Base-by-base conservation (phyloP, 2,888 invertebrate species). In the Globia sparganii region DNA sequence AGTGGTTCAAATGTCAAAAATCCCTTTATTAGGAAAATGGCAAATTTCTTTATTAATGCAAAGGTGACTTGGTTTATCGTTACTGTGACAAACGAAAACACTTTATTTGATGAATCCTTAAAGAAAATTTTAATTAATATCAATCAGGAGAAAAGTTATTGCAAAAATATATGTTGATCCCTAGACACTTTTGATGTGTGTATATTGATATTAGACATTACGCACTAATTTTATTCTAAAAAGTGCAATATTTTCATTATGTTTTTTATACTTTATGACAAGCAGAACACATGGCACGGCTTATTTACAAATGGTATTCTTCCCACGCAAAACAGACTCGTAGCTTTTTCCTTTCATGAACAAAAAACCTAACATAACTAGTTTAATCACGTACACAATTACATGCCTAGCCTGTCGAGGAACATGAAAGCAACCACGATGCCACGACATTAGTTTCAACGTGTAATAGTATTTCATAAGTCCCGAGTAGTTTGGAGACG, bases 391-490 rank as follows among this genome's bases (percentile, higher is more conserved):
- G 65, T 84, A 75, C 56, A 43, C 65, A 72, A 73, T 83, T 73
- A 72, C 66, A 72, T 67, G 68, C 37, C 53, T 68, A 28, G 62
- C 13, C 21, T 76, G 61, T 61, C 43, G 53, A 37, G n/a, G 40
- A 40, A 61, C 59, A 34, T 69, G 56, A 85, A 81, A 70, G 64
- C 69, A 62, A 72, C 59, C 72, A 34, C 61, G 64, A 72, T 56
- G 80, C 69, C 75, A 77, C n/a, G 59, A 75, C 72, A 58, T 82
- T 79, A 82, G 68, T 73, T 75, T 61, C 25, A 87, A 81, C 21
- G 40, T 62, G 67, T 75, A 66, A 75, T 77, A 68, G 64, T 85
- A 81, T 78, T 87, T 75, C 71, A 81, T 70, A 85, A 81, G 64
- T 28, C 49, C 67, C 53, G 8, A 70, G 37, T 62, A 81, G 75